Evolutionary conservation across 2,113 vertebrate genomes (phyloP), one percentile per base, ranked within the genome.

Genomic region (Proteles cristata): DNA sequence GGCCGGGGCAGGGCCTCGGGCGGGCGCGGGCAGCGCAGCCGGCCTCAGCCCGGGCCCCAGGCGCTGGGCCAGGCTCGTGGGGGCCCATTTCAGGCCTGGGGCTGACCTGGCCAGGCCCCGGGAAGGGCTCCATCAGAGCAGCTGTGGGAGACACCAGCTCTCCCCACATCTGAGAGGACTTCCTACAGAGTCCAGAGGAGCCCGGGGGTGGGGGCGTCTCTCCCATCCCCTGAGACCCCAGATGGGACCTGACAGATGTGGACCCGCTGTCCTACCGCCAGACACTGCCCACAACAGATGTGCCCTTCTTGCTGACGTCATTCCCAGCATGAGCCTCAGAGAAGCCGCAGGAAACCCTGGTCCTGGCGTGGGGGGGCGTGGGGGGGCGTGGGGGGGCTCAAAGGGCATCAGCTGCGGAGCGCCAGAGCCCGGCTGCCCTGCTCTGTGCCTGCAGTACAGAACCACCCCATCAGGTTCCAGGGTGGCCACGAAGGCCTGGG

Each of bases 241-340:
- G 21, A 19, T 6, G n/a, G 19, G 21, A n/a, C 58, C 73, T 10
- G n/a, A 31, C 35, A 55, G 39, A 2, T 9, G 73, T 28, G 5
- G 10, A 45, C 88, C 53, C 4, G 6, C 35, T 7, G 5, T 39
- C 73, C 33, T 9, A 53, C 33, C 2, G 0, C 25, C 9, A 0
- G 10, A 55, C n/a, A 4, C 55, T 4, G 0, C 3, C 50, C 63
- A 35, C 87, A 15, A 31, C 23, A 39, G 73, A 48, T 2, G 12
- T 2, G 69, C 48, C 17, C n/a, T 43, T 0, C 14, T 15, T 14
- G 0, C 28, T 0, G 0, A 31, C 4, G 0, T 1, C 0, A 16
- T 15, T 9, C 58, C 68, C 11, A 21, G 53, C 33, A 0, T 0
- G 1, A 0, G 12, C 11, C 53, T 50, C 35, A 2, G 45, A 6